Base-by-base conservation (phyloP, 2,113 vertebrate genomes). In the Plectropomus leopardus region DNA sequence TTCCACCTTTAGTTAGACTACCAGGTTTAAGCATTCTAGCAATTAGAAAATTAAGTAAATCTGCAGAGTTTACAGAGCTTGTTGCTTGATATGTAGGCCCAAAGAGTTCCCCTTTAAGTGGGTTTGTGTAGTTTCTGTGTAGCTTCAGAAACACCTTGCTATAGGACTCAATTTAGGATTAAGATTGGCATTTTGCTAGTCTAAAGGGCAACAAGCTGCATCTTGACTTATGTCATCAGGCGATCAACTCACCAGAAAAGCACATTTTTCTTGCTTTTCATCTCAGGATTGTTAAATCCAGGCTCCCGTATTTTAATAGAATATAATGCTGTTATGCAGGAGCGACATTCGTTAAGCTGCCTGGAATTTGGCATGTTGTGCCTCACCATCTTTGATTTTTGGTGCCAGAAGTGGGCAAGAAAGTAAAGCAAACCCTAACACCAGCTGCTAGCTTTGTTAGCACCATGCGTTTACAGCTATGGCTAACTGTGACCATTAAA, bases 131-230 rank as follows among this genome's bases (percentile, higher is more conserved):
- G 48, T 23, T 40, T 66, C 28, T 14, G 1, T 19, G 44, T 45
- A 11, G 60, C 26, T 26, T 44, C 4, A 44, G 19, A 17, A 63
- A 26, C 7, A 17, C 23, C 15, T 16, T 3, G 1, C 7, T 24
- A 9, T 34, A 40, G 36, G 23, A 58, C 17, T 13, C 14, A 45
- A 10, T 13, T 19, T 21, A 21, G 32, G 26, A 32, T 15, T 13
- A 54, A 36, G 5, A 17, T 64, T 57, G 48, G 28, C 19, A 47
- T 59, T 53, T 6, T 36, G 19, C 60, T 11, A 24, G 26, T 44
- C 5, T 19, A 21, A 78, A 59, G 23, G 72, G 63, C 61, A 16
- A 34, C 42, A 50, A n/a, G n/a, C n/a, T n/a, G n/a, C n/a, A n/a
- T n/a, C n/a, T n/a, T n/a, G n/a, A n/a, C n/a, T n/a, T n/a, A n/a